Conservation (phyloP, 2,797 vertebrate species). For the Mus spretus region DNA sequence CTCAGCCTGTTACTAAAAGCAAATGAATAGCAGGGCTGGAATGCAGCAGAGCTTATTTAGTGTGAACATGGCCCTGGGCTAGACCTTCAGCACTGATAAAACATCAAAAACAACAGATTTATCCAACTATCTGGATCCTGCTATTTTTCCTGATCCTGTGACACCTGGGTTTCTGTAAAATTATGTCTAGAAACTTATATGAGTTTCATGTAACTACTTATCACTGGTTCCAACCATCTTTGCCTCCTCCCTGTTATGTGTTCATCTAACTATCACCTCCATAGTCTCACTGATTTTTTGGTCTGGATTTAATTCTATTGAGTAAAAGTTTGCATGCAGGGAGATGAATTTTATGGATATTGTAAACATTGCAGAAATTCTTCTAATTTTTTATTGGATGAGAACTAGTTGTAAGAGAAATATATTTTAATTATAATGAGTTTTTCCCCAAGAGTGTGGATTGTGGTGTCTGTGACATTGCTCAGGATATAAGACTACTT, state of each 20-base stretch:
- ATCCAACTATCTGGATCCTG: neutral
- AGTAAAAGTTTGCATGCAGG: neutral
- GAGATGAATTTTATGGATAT: constrained; percentile 23
- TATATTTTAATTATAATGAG: constrained; percentile 73
- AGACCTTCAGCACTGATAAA: neutral
- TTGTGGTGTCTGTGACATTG: neutral
- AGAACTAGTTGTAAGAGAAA: constrained; percentile 30
- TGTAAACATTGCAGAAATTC: constrained; percentile 47
- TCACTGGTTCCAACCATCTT: neutral
- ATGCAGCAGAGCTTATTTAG: neutral
- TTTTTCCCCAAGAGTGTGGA: constrained; percentile 53
- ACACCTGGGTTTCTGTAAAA: neutral
- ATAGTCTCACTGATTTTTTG: neutral
- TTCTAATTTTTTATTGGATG: constrained; percentile 58
- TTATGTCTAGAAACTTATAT: neutral
- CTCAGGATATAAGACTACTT: neutral
- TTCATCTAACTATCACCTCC: neutral
- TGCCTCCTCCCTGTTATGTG: neutral
- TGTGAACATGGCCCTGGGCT: neutral
- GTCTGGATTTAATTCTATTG: constrained; percentile 17
- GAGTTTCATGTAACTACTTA: neutral
- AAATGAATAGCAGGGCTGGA: neutral
- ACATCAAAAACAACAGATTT: neutral
- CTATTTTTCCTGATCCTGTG: neutral
- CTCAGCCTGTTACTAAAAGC: neutral